Evolutionary conservation across 1,140 invertebrate species (phyloP).

Genomic region (Calycopis cecrops): DNA sequence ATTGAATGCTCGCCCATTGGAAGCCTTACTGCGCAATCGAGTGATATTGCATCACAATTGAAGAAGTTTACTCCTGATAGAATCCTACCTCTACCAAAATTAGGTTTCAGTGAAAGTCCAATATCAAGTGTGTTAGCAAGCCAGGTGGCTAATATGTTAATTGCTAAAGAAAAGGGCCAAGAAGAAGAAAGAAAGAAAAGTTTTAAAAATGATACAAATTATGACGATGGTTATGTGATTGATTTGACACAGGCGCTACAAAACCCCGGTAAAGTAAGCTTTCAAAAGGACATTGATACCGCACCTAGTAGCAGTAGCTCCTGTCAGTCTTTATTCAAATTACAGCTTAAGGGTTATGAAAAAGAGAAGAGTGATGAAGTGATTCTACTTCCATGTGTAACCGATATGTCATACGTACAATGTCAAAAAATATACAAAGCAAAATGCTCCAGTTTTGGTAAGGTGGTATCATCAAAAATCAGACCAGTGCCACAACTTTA

Average conservation of each 20-base stretch:
- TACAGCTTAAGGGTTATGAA: constrained; percentile 35
- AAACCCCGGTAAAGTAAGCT: constrained; percentile 20
- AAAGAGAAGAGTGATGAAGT: constrained; percentile 26
- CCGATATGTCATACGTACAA: constrained; percentile 51
- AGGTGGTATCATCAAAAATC: constrained; percentile 39
- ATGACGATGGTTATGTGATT: constrained; percentile 38
- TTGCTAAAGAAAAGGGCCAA: constrained; percentile 44
- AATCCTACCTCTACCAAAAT: constrained; percentile 34
- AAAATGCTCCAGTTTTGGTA: constrained; percentile 53
- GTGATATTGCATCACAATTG: background rate
- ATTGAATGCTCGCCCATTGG: background rate
- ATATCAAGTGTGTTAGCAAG: constrained; percentile 44
- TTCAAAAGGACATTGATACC: constrained; percentile 14
- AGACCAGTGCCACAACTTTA: constrained; percentile 42
- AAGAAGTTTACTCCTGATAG: constrained; percentile 1
- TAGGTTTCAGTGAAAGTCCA: constrained; percentile 37
- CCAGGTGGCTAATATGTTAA: constrained; percentile 54
- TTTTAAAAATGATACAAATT: constrained; percentile 33
- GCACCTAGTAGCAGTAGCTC: constrained; percentile 42
- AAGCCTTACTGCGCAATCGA: background rate
- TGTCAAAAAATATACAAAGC: constrained; percentile 33
- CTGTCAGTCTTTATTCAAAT: constrained; percentile 41
- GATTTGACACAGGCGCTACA: constrained; percentile 48
- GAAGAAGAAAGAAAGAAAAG: constrained; percentile 37
- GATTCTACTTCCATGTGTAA: constrained; percentile 39